Base-by-base conservation (phyloP, 2,888 invertebrate species). In the Perizoma flavofasciatum region DNA sequence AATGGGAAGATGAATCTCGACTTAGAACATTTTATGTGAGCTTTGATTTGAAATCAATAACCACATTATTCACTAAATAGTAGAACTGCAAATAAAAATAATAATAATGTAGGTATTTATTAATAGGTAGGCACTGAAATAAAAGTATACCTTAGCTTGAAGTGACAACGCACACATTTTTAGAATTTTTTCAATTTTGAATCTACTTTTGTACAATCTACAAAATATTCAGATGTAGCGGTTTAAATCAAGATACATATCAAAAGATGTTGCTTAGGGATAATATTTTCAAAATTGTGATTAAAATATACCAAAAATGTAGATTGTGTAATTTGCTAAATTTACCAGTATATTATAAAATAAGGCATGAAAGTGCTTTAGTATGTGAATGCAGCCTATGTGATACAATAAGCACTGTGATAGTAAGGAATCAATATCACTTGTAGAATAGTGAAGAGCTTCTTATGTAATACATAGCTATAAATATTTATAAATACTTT, bases 181-280 rank as follows among this genome's bases (percentile, higher is more conserved):
- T 37, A n/a, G 5, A 50, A 41, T 33, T 5, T 40, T 10, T 41
- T n/a, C n/a, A 10, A 33, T 34, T 10, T 41, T 41, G 41, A 4
- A 41, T 10, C 41, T 41, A 41, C 41, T 41, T 10, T 5, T 41
- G 10, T 5, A 7, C 4, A 37, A 7, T 6, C 5, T 41, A 41
- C n/a, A 9, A 9, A 8, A 5, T 33, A 8, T 46, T 33, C 9
- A 33, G 46, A 9, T 33, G 8, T 9, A 40, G 10, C 6, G 11
- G 5, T 5, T 40, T 32, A 53, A 54, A 54, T 54, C 47, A 4
- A 54, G 37, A 41, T 54, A 54, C 54, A 54, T 54, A 54, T 54
- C 54, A 54, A 47, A 47, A 34, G 7, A 10, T 40, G 40, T n/a
- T n/a, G 11, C 22, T 39, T 5, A 33, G 6, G 22, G n/a, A 3